These are phyloP conservation scores for Aphodius granarius DNA, from an alignment of 2,888 invertebrate species.

Conservation along the genomic window DNA sequence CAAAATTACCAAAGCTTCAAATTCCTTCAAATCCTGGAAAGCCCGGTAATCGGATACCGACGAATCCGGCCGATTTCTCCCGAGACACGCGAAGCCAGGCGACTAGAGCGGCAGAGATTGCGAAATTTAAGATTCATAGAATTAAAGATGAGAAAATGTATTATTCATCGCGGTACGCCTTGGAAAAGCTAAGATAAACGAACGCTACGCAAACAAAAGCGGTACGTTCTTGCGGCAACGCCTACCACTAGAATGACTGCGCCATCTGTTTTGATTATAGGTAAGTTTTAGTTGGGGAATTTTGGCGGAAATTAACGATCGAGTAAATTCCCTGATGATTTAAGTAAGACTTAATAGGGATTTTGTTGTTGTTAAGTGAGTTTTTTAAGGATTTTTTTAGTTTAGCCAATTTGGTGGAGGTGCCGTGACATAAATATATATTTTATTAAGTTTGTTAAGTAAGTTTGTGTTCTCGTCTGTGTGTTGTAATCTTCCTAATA, in stretches of 20 bases:
- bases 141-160: slow-evolving; percentile 54
- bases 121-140: slow-evolving; percentile 53
- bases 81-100: background rate
- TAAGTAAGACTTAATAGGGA: no score
- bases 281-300: background rate
- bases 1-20: no score
- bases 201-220: slow-evolving; percentile 47
- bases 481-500: no score
- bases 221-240: slow-evolving; percentile 28
- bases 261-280: background rate
- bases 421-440: no score
- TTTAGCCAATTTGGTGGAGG: no score
- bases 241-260: background rate
- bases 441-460: no score
- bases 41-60: background rate
- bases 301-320: slow-evolving; percentile 13
- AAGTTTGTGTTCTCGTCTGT: no score
- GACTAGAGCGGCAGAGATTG: slow-evolving; percentile 3
- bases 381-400: no score
- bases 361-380: no score
- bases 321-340: background rate
- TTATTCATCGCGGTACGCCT: slow-evolving; percentile 50
- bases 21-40: background rate
- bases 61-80: background rate
- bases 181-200: slow-evolving; percentile 52